phyloP scores from a whole-genome alignment of 2,888 invertebrate species.

The Xylocampa areola region DNA sequence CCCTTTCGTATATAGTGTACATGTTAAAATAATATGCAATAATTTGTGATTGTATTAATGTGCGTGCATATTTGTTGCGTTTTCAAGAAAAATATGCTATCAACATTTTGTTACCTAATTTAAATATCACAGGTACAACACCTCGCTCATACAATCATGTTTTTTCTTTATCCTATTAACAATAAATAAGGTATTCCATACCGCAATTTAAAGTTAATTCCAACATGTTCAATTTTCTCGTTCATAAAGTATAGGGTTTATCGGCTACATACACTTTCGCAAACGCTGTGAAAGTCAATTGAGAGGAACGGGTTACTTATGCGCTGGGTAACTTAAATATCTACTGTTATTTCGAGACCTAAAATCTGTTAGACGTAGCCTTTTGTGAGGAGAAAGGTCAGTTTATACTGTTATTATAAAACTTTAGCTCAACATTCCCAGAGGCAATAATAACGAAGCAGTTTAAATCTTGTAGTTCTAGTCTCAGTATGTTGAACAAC shows the following conservation, averaged over 20 bases:
- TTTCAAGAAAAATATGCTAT: too few relatives aligned
- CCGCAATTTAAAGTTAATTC: conserved; percentile 13
- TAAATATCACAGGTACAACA: too few relatives aligned
- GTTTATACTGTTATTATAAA: conserved; percentile 10
- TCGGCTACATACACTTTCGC: conserved; percentile 15
- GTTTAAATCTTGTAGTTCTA: conserved; percentile 3
- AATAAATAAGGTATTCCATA: neutral
- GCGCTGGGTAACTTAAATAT: conserved; percentile 7
- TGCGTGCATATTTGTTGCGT: too few relatives aligned
- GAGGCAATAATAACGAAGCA: conserved; percentile 5
- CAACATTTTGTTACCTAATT: too few relatives aligned
- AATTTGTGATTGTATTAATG: too few relatives aligned
- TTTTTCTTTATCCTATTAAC: neutral
- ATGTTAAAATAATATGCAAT: too few relatives aligned
- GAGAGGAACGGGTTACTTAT: conserved; percentile 17
- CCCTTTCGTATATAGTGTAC: too few relatives aligned
- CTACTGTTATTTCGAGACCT: conserved; percentile 18
- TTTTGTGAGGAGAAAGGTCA: conserved; percentile 12
- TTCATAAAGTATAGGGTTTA: conserved; percentile 36
- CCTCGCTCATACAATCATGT: too few relatives aligned
- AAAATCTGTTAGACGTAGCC: conserved; percentile 2
- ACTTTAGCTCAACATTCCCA: conserved; percentile 2
- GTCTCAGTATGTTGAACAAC: conserved; percentile 17
- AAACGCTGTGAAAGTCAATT: conserved; percentile 32
- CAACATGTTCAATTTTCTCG: conserved; percentile 30